These are phyloP conservation scores for Taeniopygia guttata DNA, from an alignment of 2,797 vertebrate genomes.

Conservation along the genomic window DNA sequence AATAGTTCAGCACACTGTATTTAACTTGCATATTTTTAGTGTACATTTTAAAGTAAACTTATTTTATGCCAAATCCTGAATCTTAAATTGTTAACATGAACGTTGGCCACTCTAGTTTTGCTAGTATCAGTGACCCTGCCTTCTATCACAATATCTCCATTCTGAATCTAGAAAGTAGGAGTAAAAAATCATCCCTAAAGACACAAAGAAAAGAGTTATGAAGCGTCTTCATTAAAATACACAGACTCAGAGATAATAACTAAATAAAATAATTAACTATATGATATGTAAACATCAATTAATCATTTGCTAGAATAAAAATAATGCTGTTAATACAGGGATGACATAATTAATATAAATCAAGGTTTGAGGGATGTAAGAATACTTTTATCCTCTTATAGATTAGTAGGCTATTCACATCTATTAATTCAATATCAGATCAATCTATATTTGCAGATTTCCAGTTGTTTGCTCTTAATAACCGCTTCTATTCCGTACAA, in stretches of 20 bases:
- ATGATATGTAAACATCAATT: not conserved
- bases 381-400: not conserved
- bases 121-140: not conserved
- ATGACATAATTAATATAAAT: not conserved
- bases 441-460: not conserved
- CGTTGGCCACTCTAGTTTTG: not conserved
- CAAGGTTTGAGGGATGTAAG: not conserved
- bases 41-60: not conserved
- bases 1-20: not conserved
- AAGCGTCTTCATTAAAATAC: not conserved
- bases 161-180: not conserved
- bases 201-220: not conserved
- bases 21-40: not conserved
- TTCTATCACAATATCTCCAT: not conserved
- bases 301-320: not conserved
- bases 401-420: not conserved
- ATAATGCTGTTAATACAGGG: not conserved
- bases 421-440: not conserved
- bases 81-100: not conserved
- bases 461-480: not conserved
- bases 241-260: not conserved
- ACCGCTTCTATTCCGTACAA: not conserved
- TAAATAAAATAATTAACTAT: not conserved
- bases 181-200: not conserved
- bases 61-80: not conserved